Evolutionary conservation across 2,888 invertebrate genomes (phyloP).

Genomic region (Drosophila yooni): DNA sequence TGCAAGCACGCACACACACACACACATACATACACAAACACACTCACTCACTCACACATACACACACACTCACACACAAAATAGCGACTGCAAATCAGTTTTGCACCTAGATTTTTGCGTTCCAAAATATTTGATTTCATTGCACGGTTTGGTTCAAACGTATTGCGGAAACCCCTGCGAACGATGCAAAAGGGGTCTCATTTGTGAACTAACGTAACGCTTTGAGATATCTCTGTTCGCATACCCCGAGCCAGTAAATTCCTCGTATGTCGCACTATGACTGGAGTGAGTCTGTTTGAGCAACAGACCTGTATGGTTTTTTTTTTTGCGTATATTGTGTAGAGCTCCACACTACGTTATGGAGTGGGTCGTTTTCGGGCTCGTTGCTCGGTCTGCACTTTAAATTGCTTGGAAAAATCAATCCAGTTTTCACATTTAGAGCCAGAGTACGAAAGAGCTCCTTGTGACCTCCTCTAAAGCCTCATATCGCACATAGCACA

Average conservation of each 20-base stretch:
- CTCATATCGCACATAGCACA: slow-evolving; percentile 42
- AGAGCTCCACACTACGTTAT: background rate
- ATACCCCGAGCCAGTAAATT: slow-evolving; percentile 34
- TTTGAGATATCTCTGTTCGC: background rate
- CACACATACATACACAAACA: background rate
- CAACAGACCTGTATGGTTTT: slow-evolving; percentile 14
- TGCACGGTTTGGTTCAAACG: slow-evolving; percentile 46
- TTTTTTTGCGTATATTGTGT: background rate
- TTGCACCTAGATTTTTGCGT: slow-evolving; percentile 57
- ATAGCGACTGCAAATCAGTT: background rate
- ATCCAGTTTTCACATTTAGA: slow-evolving; percentile 62
- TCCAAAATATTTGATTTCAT: slow-evolving; percentile 75
- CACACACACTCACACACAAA: slow-evolving; percentile 2
- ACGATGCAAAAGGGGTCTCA: background rate
- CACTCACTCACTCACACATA: background rate
- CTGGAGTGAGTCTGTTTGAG: background rate
- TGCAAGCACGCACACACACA: background rate
- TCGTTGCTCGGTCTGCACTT: slow-evolving; percentile 58
- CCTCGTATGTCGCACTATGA: slow-evolving; percentile 30
- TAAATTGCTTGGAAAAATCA: slow-evolving; percentile 81
- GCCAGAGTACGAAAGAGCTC: slow-evolving; percentile 29
- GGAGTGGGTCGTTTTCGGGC: background rate
- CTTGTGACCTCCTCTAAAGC: slow-evolving; percentile 54
- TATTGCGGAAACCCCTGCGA: slow-evolving; percentile 15
- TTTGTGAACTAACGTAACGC: slow-evolving; percentile 2